A percentile compares a stretch with the other conserved stretches of the same genome.
phyloP scores from a whole-genome alignment of 1,140 invertebrate genomes.

The Sycophila sp. region DNA sequence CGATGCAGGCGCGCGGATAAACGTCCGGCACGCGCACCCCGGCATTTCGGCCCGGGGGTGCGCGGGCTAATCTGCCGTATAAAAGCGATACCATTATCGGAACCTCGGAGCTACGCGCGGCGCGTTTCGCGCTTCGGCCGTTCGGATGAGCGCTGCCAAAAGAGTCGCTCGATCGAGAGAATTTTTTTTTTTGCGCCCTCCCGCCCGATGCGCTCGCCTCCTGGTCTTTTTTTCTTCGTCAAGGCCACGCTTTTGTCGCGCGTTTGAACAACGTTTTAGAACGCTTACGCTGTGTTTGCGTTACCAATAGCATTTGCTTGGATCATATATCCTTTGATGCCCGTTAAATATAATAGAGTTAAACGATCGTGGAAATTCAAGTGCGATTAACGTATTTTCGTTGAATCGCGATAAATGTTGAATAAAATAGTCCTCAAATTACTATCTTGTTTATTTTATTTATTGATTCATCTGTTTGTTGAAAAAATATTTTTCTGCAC shows the following conservation, averaged over 20 bases:
- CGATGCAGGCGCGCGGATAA: neutral
- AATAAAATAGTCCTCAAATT: no score
- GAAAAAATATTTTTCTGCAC: no score
- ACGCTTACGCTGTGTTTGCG: no score
- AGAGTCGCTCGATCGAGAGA: constrained; percentile 7
- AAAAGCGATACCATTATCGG: constrained; percentile 25
- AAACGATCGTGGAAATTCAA: no score
- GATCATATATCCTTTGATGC: no score
- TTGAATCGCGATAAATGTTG: no score
- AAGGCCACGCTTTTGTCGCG: neutral
- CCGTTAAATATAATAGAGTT: no score
- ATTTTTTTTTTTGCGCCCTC: neutral
- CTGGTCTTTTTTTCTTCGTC: neutral
- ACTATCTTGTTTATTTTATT: no score
- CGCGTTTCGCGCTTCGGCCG: neutral
- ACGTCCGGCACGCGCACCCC: neutral
- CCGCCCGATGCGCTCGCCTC: neutral
- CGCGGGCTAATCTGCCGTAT: constrained; percentile 15
- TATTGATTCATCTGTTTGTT: no score
- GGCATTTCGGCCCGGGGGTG: neutral
- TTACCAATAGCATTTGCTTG: no score
- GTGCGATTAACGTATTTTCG: no score
- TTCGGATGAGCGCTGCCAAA: neutral
- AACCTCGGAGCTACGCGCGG: neutral
- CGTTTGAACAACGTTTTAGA: no score